A percentile compares a stretch with the other conserved stretches of the same genome.
phyloP scores from a whole-genome alignment of 2,113 vertebrate genomes.

The Ornithorhynchus anatinus region DNA sequence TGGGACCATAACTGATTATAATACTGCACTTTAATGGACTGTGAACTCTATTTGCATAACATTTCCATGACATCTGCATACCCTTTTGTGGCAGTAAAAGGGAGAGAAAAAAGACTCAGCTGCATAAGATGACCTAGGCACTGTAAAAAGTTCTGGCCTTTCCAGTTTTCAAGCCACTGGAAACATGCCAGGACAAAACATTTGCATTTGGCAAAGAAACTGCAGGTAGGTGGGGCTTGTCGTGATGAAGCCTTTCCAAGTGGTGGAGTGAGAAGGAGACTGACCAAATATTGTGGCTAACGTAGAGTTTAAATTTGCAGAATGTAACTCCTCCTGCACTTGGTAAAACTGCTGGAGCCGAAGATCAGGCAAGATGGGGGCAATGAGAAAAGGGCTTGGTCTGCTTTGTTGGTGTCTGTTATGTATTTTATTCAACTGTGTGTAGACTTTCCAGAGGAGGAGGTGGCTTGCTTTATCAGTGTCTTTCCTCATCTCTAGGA shows the following conservation, averaged over 20 bases:
- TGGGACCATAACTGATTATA: constrained; percentile 62
- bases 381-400: no score
- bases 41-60: constrained; percentile 49
- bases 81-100: constrained; percentile 37
- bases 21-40: constrained; percentile 48
- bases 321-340: no score
- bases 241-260: background rate
- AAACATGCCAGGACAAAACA: background rate
- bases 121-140: constrained; percentile 16
- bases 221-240: background rate
- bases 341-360: no score
- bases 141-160: background rate
- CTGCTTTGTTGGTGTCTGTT: no score
- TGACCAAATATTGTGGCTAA: no score
- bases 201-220: background rate
- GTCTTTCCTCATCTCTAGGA: no score
- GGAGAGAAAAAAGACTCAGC: constrained; percentile 16
- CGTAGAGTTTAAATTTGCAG: no score
- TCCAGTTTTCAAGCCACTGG: background rate
- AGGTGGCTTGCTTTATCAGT: no score
- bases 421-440: no score
- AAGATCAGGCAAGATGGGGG: no score
- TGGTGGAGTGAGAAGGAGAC: no score
- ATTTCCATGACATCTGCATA: constrained; percentile 46
- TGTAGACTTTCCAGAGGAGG: no score